Evolutionary conservation across 2,888 invertebrate genomes (phyloP).

Genomic region (Blastobasis lacticolella): DNA sequence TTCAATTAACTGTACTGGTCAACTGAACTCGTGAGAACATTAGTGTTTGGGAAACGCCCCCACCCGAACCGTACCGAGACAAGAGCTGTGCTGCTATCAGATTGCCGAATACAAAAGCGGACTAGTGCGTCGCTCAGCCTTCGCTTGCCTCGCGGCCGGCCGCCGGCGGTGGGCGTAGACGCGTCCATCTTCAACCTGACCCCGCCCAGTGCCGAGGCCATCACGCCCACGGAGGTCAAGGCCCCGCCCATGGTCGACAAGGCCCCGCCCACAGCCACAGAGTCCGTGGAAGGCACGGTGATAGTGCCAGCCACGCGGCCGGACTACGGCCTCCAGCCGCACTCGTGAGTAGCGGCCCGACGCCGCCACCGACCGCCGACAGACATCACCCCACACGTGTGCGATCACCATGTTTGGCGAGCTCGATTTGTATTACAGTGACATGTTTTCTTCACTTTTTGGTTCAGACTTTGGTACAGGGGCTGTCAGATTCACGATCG

Average conservation of each 20-base stretch:
- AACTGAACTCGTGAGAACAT: too few relatives aligned
- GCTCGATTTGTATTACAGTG: too few relatives aligned
- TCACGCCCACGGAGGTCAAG: conserved; percentile 43
- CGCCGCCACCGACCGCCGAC: too few relatives aligned
- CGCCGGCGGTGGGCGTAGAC: conserved; percentile 56
- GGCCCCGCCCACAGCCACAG: conserved; percentile 14
- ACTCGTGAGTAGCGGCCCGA: conserved; percentile 64
- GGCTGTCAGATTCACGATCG: too few relatives aligned
- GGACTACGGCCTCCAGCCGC: conserved; percentile 61
- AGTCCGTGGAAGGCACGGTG: conserved; percentile 28
- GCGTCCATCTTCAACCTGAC: conserved; percentile 57
- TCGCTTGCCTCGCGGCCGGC: conserved; percentile 58
- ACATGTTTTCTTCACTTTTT: too few relatives aligned
- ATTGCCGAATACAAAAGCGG: conserved; percentile 67
- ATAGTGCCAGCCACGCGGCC: conserved; percentile 26
- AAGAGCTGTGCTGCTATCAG: conserved; percentile 27
- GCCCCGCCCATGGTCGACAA: conserved; percentile 16
- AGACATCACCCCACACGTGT: too few relatives aligned
- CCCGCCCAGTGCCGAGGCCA: conserved; percentile 61
- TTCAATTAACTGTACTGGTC: too few relatives aligned
- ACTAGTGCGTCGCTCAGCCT: conserved; percentile 59
- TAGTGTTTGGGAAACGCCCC: too few relatives aligned
- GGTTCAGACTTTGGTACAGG: too few relatives aligned
- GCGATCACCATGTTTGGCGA: too few relatives aligned
- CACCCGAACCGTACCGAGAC: too few relatives aligned